Base-by-base conservation (phyloP, 2,888 invertebrate species). In the Aphidoletes aphidimyza region DNA sequence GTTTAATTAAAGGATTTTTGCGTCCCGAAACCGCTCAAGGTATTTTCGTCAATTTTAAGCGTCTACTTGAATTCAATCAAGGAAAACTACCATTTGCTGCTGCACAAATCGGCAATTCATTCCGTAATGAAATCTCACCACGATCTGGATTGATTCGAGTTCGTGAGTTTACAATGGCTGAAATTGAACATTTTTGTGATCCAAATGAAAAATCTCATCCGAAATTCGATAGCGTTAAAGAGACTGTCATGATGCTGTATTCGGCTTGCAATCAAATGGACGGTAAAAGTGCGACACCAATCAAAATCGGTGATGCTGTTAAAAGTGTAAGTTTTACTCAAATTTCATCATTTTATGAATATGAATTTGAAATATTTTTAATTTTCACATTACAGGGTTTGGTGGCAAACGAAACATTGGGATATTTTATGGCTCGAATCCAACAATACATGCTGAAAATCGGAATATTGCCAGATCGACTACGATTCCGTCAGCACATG, bases 111-210 rank as follows among this genome's bases (percentile, higher is more conserved):
- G 99, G 87, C 42, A 97, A 97, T 89, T 95, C 99, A 0, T 99
- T 99, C 89, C 93, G 99, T 87, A 99, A 99, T 91, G 99, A 99
- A 92, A 99, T 99, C 87, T 99, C 99, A 0, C 99, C 99, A 0
- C 92, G 99, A 86, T 97, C 98, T 86, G 99, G 99, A 0, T 91
- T 99, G 14, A 94, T 99, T 81, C 92, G 99, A 88, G 98, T 99
- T 0, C 94, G 98, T 88, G 99, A 99, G 90, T 99, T 99, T 89
- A 99, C 98, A 0, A 99, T 99, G 99, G 98, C 98, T 86, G 99
- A 99, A 91, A 99, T 99, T 87, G 99, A 99, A 90, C 98, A 99
- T 91, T 99, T 99, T 90, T 98, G 98, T 90, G 98, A 99, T 91
- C 97, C 98, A 0, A 90, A 88, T 0, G 92, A 95, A 87, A 98